Evolutionary conservation across 2,888 invertebrate genomes (phyloP), one percentile per base, ranked within the genome.

Genomic region (Himalopsyche tibetana): DNA sequence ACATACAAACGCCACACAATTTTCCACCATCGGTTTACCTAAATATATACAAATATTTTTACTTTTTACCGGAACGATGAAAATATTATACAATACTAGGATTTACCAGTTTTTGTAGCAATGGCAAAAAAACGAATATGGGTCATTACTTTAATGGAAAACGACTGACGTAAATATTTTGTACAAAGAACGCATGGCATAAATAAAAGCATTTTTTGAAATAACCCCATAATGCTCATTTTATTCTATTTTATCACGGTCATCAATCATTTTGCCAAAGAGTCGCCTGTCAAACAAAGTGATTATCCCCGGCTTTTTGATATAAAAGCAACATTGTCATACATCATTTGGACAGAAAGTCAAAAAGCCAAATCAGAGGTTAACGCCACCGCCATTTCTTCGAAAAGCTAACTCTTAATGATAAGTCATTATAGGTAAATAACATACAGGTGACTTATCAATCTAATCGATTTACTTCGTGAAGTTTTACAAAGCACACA

Each of bases 211-310:
- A 74, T 12, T 74, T 74, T 74, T 74, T 74, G 74, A 74, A 74
- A 74, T 36, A 36, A 74, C 15, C 38, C 15, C 74, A 12, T 74
- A 38, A 74, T 74, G 74, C 74, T 38, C 15, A 74, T 74, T 74
- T 74, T 38, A 74, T 74, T 74, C 38, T 38, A 74, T 74, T 74
- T 74, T 38, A 74, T 74, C 74, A 36, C 38, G 12, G 38, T 74
- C 74, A 74, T 74, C 74, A 74, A 74, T 74, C 74, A 74, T 74
- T 74, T 36, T 36, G 38, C 28, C 74, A 74, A 74, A 74, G 74
- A 74, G 74, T 74, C 74, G 74, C 74, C 74, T 74, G 74, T 74
- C 74, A 74, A 74, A 74, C 74, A 74, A 74, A 74, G 74, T 74
- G 74, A 74, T 74, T 74, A 74, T 74, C 38, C 74, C 74, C 74